phyloP scores from a whole-genome alignment of 2,888 invertebrate genomes.

The Onchidella celtica region DNA sequence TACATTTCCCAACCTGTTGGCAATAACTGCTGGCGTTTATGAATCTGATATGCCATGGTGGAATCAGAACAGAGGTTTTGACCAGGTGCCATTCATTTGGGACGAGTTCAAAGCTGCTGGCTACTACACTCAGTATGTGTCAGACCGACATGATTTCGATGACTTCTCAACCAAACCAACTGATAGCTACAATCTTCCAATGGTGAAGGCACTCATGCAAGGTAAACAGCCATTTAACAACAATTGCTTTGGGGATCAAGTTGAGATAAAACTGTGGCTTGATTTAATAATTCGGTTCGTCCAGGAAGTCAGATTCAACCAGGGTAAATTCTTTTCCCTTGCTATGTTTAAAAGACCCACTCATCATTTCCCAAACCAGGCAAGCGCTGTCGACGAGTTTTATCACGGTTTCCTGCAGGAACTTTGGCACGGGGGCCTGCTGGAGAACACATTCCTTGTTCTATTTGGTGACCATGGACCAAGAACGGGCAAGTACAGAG shows the following conservation, averaged over 20 bases:
- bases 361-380: conserved; percentile 91
- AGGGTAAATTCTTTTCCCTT: conserved; percentile 87
- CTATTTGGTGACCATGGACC: conserved; percentile 93
- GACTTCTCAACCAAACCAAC: conserved; percentile 89
- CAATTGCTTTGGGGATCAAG: conserved; percentile 86
- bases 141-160: conserved; percentile 89
- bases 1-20: conserved; percentile 93
- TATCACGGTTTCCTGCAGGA: conserved; percentile 84
- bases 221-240: conserved; percentile 55
- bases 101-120: conserved; percentile 87
- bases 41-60: conserved; percentile 46
- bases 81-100: conserved; percentile 88
- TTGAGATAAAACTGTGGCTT: conserved; percentile 86
- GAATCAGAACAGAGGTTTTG: conserved; percentile 32
- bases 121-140: conserved; percentile 89
- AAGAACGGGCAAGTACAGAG: conserved; percentile 90
- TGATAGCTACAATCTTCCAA: conserved; percentile 90
- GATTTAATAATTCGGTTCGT: conserved; percentile 83
- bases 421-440: conserved; percentile 66
- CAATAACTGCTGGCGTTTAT: conserved; percentile 83
- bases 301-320: conserved; percentile 81
- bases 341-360: conserved; percentile 91
- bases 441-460: conserved; percentile 62
- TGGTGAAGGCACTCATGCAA: conserved; percentile 83
- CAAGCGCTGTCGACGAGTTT: conserved; percentile 86